Conservation (phyloP, 2,113 vertebrate species). For the Leptobrachium leishanense region DNA sequence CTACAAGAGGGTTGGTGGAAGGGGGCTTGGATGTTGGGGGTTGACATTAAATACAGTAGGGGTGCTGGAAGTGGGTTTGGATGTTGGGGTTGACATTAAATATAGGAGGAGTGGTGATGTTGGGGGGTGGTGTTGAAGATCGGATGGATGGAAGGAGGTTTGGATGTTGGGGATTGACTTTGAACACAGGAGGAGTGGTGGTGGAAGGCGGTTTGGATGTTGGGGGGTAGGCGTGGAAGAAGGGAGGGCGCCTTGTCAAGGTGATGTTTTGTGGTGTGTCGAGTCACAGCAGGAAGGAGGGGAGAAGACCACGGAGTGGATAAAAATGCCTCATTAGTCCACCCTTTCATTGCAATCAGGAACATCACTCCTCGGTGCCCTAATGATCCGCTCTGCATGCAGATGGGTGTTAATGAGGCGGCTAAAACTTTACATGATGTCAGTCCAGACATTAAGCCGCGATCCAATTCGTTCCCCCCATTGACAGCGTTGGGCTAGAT, state of each 20-base stretch:
- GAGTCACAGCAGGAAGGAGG: not conserved
- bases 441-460: constrained; percentile 38
- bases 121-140: not conserved
- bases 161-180: not conserved
- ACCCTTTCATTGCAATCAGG: constrained; percentile 40
- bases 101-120: no score
- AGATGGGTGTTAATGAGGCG: constrained; percentile 45
- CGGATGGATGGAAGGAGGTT: not conserved
- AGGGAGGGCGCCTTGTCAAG: constrained; percentile 28
- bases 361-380: constrained; percentile 11
- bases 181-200: not conserved
- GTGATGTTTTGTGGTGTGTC: constrained; percentile 56
- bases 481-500: constrained; percentile 21
- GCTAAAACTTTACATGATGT: constrained; percentile 49
- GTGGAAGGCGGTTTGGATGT: not conserved
- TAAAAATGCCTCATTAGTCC: constrained; percentile 47
- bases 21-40: no score
- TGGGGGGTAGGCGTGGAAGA: not conserved
- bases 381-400: constrained; percentile 22
- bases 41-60: no score
- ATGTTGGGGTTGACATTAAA: no score
- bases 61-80: no score
- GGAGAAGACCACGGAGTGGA: constrained; percentile 30
- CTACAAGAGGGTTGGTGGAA: no score
- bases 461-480: constrained; percentile 28